A percentile compares a stretch with the other conserved stretches of the same genome.
Conservation (phyloP, 1,140 invertebrate species). For the Temnothorax curvispinosus region DNA sequence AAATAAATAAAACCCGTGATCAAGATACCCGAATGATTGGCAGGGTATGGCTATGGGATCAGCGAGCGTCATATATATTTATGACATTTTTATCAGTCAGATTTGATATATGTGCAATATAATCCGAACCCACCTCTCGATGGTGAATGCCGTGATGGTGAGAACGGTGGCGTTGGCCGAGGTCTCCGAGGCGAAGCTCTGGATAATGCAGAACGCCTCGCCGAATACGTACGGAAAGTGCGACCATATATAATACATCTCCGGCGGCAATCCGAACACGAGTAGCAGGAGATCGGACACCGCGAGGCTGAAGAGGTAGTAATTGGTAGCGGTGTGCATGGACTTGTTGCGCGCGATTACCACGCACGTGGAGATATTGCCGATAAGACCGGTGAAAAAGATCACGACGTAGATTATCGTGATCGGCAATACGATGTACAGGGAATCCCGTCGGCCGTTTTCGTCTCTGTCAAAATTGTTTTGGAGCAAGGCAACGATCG, state of each 20-base stretch:
- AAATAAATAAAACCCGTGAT: neutral
- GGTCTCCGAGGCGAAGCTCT: slow-evolving; percentile 94
- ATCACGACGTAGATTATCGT: slow-evolving; percentile 93
- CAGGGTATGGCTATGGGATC: slow-evolving; percentile 35
- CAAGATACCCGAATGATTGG: neutral
- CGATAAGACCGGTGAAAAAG: slow-evolving; percentile 94
- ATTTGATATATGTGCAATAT: neutral
- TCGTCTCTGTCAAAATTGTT: slow-evolving; percentile 35
- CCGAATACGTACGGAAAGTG: slow-evolving; percentile 96
- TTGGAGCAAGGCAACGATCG: slow-evolving; percentile 28
- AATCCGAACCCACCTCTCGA: slow-evolving; percentile 87
- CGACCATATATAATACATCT: slow-evolving; percentile 95
- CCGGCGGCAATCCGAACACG: slow-evolving; percentile 92
- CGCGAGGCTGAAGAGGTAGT: slow-evolving; percentile 96
- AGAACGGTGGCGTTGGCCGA: slow-evolving; percentile 97
- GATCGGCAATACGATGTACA: slow-evolving; percentile 92
- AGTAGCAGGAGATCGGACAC: slow-evolving; percentile 96
- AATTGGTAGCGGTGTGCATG: slow-evolving; percentile 96
- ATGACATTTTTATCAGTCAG: neutral
- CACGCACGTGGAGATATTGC: slow-evolving; percentile 96
- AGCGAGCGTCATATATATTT: neutral
- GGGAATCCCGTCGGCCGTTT: slow-evolving; percentile 86
- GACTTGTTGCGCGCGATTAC: slow-evolving; percentile 95
- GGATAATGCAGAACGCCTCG: slow-evolving; percentile 93
- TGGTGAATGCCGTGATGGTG: slow-evolving; percentile 97